These are phyloP conservation scores for Lepisosteus osseus DNA, from an alignment of 2,113 vertebrate species.

Conservation along the genomic window DNA sequence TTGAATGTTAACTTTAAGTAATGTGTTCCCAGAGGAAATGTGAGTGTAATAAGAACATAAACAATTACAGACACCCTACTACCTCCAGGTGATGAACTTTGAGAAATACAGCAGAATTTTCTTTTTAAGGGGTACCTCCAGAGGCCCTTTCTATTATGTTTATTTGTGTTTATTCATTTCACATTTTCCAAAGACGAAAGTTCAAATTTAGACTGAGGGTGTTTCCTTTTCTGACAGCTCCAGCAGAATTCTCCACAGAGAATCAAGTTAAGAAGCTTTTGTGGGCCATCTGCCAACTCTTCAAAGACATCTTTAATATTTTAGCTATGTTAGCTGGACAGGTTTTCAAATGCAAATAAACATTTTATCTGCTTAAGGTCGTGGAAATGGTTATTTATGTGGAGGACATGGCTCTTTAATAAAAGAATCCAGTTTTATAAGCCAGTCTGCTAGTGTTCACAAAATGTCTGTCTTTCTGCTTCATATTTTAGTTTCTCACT, in stretches of 20 bases:
- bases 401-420: background rate
- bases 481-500: background rate
- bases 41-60: too few species aligned
- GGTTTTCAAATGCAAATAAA: constrained; percentile 6
- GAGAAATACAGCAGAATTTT: too few species aligned
- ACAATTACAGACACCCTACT: too few species aligned
- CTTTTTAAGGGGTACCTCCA: too few species aligned
- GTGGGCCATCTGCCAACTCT: constrained; percentile 1
- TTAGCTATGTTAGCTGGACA: constrained; percentile 7
- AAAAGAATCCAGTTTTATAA: background rate
- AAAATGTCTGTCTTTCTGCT: background rate
- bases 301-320: constrained; percentile 6
- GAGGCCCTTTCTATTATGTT: too few species aligned
- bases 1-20: too few species aligned
- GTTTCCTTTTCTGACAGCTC: constrained; percentile 6
- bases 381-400: constrained; percentile 9
- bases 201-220: background rate
- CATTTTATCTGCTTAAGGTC: background rate
- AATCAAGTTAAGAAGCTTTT: constrained; percentile 1
- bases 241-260: background rate
- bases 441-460: background rate
- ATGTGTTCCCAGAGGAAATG: too few species aligned
- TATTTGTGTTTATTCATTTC: too few species aligned
- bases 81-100: too few species aligned
- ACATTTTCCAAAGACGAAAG: background rate